These are phyloP conservation scores for Mormyrus hasselquistii DNA, from an alignment of 2,797 vertebrate species.

Conservation along the genomic window DNA sequence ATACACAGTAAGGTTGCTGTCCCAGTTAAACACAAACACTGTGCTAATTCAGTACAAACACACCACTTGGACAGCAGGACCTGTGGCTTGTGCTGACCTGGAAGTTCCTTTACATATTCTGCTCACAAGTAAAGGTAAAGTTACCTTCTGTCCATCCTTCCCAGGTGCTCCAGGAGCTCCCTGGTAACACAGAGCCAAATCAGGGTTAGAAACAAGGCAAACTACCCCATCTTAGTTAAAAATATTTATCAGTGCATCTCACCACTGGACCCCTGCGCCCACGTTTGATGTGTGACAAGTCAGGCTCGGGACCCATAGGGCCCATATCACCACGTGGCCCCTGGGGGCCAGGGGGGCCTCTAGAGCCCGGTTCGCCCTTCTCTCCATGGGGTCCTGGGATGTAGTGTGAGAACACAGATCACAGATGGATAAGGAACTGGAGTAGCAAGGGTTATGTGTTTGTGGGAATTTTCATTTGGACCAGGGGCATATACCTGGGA, in stretches of 20 bases:
- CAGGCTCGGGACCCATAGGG: slow-evolving; percentile 62
- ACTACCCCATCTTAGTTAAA: background rate
- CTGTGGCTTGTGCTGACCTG: background rate
- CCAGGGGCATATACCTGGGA: slow-evolving; percentile 55
- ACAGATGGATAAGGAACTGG: background rate
- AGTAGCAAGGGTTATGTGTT: background rate
- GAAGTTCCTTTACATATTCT: background rate
- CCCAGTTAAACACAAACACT: background rate
- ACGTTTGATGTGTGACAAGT: slow-evolving; percentile 60
- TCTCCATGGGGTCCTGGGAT: slow-evolving; percentile 57
- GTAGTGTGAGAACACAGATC: background rate
- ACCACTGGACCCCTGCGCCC: slow-evolving; percentile 68
- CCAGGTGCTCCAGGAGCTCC: slow-evolving; percentile 64
- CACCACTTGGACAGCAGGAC: background rate
- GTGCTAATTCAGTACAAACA: background rate
- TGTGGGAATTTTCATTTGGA: background rate
- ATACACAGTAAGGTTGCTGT: background rate
- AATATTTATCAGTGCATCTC: slow-evolving; percentile 19
- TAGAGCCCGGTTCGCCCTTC: slow-evolving; percentile 51
- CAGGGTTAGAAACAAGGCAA: background rate
- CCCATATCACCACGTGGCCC: slow-evolving; percentile 67
- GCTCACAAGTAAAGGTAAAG: background rate
- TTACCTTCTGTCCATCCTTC: slow-evolving; percentile 64
- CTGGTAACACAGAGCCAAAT: slow-evolving; percentile 40
- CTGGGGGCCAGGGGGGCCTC: slow-evolving; percentile 49